phyloP scores from a whole-genome alignment of 2,797 vertebrate genomes.

The Xiphophorus birchmanni region DNA sequence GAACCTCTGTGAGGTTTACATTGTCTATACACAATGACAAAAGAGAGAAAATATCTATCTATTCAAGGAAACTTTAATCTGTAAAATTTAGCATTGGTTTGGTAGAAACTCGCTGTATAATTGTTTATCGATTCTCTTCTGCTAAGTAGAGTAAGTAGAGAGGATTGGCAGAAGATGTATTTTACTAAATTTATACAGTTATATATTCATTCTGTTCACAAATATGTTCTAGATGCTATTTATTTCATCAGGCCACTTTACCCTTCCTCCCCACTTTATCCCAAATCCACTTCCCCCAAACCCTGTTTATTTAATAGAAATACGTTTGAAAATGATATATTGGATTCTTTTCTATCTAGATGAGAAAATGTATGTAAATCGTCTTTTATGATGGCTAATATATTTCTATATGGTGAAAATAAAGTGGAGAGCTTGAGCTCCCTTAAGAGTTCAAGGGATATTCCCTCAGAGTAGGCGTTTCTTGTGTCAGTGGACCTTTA shows the following conservation, averaged over 20 bases:
- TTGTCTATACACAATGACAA: conserved; percentile 52
- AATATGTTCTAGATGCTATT: conserved; percentile 75
- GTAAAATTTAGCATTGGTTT: conserved; percentile 79
- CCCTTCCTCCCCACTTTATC: conserved; percentile 58
- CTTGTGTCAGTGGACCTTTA: conserved; percentile 56
- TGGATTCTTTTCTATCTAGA: conserved; percentile 58
- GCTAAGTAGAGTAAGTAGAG: conserved; percentile 84
- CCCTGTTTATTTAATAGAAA: conserved; percentile 71
- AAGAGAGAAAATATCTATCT: conserved; percentile 48
- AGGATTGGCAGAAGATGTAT: conserved; percentile 83
- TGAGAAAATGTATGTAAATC: conserved; percentile 64
- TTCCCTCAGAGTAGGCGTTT: conserved; percentile 51
- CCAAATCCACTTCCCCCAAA: conserved; percentile 50
- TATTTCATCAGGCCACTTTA: conserved; percentile 74
- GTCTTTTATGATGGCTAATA: conserved; percentile 64
- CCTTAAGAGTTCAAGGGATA: conserved; percentile 37
- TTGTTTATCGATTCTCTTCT: conserved; percentile 80
- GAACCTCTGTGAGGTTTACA: conserved; percentile 82
- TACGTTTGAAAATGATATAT: conserved; percentile 65
- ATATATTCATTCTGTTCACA: conserved; percentile 74
- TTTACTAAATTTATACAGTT: conserved; percentile 87
- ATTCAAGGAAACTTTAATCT: conserved; percentile 74
- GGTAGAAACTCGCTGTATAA: conserved; percentile 80
- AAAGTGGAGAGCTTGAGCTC: conserved; percentile 54
- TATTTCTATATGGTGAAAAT: conserved; percentile 68